Conservation (phyloP, 2,888 invertebrate genomes). For the Minunthozetes semirufus region DNA sequence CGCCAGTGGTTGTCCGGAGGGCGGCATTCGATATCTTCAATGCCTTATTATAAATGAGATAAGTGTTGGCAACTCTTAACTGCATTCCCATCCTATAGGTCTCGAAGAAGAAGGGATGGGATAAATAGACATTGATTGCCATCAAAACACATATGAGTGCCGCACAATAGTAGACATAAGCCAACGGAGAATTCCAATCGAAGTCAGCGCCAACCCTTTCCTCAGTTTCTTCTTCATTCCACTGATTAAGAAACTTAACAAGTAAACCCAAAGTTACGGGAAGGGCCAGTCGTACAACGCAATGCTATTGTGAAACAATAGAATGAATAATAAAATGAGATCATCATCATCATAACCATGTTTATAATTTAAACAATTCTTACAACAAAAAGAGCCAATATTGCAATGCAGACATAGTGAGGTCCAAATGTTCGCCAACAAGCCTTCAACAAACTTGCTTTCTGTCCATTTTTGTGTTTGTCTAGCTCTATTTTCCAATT, state of each 20-base stretch:
- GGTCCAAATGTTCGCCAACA: constrained; percentile 38
- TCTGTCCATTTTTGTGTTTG: constrained; percentile 32
- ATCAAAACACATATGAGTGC: constrained; percentile 65
- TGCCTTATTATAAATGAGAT: constrained; percentile 70
- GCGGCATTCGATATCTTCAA: constrained; percentile 61
- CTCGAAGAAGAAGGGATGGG: constrained; percentile 82
- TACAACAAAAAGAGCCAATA: background rate
- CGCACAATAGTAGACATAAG: constrained; percentile 65
- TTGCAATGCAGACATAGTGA: background rate
- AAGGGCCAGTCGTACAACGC: background rate
- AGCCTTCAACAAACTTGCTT: constrained; percentile 38
- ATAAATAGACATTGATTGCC: constrained; percentile 65
- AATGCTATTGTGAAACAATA: too few relatives aligned
- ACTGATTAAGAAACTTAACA: constrained; percentile 43
- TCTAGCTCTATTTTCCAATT: constrained; percentile 41
- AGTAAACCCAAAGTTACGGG: constrained; percentile 13
- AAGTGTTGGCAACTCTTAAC: constrained; percentile 65
- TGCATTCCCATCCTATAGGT: constrained; percentile 59
- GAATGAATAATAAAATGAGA: background rate
- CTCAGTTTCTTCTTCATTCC: background rate
- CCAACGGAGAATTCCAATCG: background rate
- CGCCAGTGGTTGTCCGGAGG: constrained; percentile 75
- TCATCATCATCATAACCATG: too few relatives aligned
- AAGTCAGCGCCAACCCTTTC: background rate
- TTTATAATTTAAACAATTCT: background rate